phyloP scores from a whole-genome alignment of 2,888 invertebrate genomes.

The Melinaea marsaeus region DNA sequence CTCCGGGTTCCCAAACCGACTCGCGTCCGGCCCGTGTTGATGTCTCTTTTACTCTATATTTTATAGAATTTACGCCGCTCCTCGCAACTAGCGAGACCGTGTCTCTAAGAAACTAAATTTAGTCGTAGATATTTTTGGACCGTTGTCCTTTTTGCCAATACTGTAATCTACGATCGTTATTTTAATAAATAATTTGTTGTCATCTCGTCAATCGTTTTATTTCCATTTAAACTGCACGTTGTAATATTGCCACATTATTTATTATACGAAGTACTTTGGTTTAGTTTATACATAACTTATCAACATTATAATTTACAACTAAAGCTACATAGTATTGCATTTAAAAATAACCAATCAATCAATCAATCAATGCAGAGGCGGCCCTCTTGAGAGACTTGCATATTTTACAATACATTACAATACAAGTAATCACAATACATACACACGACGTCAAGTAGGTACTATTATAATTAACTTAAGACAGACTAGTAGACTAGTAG shows the following conservation, averaged over 20 bases:
- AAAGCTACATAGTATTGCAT: neutral
- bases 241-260: constrained; percentile 30
- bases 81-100: neutral
- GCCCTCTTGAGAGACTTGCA: too few species aligned
- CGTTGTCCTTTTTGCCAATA: constrained; percentile 54
- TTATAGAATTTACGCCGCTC: neutral
- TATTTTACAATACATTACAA: too few species aligned
- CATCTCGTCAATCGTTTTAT: constrained; percentile 40
- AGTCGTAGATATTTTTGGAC: constrained; percentile 43
- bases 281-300: constrained; percentile 50
- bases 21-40: too few species aligned
- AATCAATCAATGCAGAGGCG: too few species aligned
- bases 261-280: constrained; percentile 70
- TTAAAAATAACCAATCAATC: too few species aligned
- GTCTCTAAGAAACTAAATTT: constrained; percentile 14
- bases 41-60: too few species aligned
- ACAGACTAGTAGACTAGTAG: too few species aligned
- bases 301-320: constrained; percentile 52
- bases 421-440: too few species aligned
- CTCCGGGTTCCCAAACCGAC: too few species aligned
- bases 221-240: constrained; percentile 4
- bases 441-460: too few species aligned
- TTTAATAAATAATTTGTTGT: constrained; percentile 64
- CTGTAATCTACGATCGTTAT: constrained; percentile 52
- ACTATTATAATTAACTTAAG: too few species aligned